Base-by-base conservation (phyloP, 2,797 vertebrate genomes). In the Acanthurus leucopareius region DNA sequence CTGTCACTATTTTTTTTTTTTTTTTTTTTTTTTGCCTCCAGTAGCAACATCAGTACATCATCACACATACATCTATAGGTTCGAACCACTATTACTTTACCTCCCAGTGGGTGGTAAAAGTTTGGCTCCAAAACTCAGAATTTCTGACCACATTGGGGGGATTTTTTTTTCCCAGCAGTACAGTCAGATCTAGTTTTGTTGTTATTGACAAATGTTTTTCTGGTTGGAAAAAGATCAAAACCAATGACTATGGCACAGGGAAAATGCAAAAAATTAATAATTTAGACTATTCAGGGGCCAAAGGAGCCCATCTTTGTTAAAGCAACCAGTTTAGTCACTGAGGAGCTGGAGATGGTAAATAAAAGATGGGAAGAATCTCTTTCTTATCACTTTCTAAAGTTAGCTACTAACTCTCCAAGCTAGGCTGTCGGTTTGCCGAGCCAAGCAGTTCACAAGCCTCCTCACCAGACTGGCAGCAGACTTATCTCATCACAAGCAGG, bases 1-100 rank as follows among this genome's bases (percentile, higher is more conserved):
- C 35, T 60, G 10, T 61, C 61, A 54, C 65, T 81, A 25, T 25
- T 25, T 25, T 25, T 25, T 25, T 7, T 16, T 20, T 2, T 40
- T 53, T 65, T 25, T 25, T 25, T 25, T 25, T 25, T 7, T 16
- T 20, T 2, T 40, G 38, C 38, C 38, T 40, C 2, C 60, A 73
- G 64, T 64, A 48, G 69, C 40, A 61, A 60, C 61, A 73, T 71
- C 59, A 45, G 25, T n/a, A 60, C 61, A 73, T 69, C 59, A 45
- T 20, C n/a, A 14, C 3, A 10, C 16, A 2, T 45, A 22, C 53
- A 76, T 13, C 68, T 45, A n/a, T 49, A 42, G 25, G 25, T 75
- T 45, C 69, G 19, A 67, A 52, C 48, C 72, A 38, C 42, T 51
- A 7, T 68, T 53, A 62, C 51, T 67, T 79, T 52, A 47, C n/a